Conservation (phyloP, 2,888 invertebrate genomes). For the Heteropelma amictum region DNA sequence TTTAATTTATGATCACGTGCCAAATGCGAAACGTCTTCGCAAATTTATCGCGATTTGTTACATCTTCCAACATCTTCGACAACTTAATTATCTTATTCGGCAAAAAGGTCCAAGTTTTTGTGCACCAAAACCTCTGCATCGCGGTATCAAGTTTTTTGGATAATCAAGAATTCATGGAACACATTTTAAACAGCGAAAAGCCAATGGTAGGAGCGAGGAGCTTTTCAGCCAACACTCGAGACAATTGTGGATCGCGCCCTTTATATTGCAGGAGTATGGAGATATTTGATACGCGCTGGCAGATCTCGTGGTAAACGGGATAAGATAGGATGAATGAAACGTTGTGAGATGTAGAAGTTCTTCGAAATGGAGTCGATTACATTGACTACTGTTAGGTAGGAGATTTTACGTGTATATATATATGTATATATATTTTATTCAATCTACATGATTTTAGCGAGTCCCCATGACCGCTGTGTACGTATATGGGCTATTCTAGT, state of each 20-base stretch:
- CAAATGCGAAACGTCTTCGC: not conserved
- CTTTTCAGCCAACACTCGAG: too few species aligned
- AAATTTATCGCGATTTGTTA: not conserved
- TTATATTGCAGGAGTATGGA: not conserved
- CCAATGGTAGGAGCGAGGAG: too few species aligned
- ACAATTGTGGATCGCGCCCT: not conserved
- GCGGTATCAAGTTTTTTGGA: too few species aligned
- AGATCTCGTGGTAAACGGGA: not conserved
- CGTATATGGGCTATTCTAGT: too few species aligned
- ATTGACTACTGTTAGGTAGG: not conserved
- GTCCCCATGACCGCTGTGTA: too few species aligned
- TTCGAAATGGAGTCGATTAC: slow-evolving; percentile 7
- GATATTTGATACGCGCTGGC: slow-evolving; percentile 1
- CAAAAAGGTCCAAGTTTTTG: too few species aligned
- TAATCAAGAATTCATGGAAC: too few species aligned
- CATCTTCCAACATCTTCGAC: too few species aligned
- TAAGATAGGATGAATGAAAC: slow-evolving; percentile 10
- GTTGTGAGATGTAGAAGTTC: slow-evolving; percentile 1
- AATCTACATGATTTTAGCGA: too few species aligned
- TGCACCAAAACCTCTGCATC: too few species aligned
- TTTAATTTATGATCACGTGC: not conserved
- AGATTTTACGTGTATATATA: not conserved
- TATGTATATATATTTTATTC: not conserved
- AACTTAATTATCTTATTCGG: too few species aligned
- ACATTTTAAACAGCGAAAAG: too few species aligned